Evolutionary conservation across 1,140 invertebrate genomes (phyloP).

Genomic region (Nilaparvata lugens): DNA sequence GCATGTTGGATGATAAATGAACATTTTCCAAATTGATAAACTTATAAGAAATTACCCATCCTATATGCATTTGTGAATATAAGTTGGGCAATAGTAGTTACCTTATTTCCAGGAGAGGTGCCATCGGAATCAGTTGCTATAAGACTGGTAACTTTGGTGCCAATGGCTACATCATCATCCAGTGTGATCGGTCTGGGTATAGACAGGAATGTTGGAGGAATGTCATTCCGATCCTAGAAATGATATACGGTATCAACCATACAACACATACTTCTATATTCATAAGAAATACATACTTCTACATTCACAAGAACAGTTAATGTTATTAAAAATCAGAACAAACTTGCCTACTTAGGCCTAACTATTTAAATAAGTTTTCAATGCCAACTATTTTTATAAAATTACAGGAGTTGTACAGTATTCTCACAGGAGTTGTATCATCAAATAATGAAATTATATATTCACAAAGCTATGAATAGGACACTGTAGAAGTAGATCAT

Average conservation of each 20-base stretch:
- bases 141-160: constrained; percentile 65
- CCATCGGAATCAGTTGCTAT: constrained; percentile 73
- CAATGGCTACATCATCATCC: constrained; percentile 72
- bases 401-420: too few relatives aligned
- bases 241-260: too few relatives aligned
- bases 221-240: constrained; percentile 66
- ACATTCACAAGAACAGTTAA: too few relatives aligned
- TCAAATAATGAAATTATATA: too few relatives aligned
- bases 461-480: too few relatives aligned
- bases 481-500: too few relatives aligned
- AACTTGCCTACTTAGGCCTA: too few relatives aligned
- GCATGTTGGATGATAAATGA: not conserved
- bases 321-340: constrained; percentile 2
- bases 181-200: constrained; percentile 70
- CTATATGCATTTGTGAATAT: not conserved
- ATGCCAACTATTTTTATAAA: too few relatives aligned
- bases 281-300: too few relatives aligned
- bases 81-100: not conserved
- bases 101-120: constrained; percentile 68
- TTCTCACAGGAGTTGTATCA: too few relatives aligned
- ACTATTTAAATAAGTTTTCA: too few relatives aligned
- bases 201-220: constrained; percentile 74
- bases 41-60: not conserved
- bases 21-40: not conserved
- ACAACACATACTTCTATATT: too few relatives aligned